phyloP scores from a whole-genome alignment of 2,888 invertebrate genomes.

The Calameuta filiformis region DNA sequence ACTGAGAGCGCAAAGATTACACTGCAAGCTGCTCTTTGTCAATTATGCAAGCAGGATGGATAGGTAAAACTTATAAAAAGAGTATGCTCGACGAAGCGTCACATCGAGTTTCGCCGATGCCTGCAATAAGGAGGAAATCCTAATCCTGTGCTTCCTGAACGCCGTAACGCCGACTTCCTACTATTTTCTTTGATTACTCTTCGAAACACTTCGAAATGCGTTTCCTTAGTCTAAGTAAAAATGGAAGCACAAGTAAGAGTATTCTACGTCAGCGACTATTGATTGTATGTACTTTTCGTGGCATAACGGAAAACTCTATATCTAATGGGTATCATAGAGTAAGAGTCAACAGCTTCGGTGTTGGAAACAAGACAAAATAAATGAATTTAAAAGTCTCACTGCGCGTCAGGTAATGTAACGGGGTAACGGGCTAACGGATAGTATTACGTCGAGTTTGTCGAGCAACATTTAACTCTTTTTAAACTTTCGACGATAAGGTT shows the following conservation, averaged over 20 bases:
- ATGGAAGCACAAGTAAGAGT: not conserved
- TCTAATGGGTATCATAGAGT: not conserved
- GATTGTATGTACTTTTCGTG: not conserved
- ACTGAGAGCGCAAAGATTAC: not conserved
- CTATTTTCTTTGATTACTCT: not conserved
- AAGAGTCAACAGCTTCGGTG: not conserved
- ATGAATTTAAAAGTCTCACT: not conserved
- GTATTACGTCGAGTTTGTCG: not conserved
- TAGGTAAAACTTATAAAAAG: slow-evolving; percentile 17
- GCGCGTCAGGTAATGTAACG: not conserved
- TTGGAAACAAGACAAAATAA: not conserved
- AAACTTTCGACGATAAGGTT: not conserved
- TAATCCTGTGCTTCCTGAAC: slow-evolving; percentile 12
- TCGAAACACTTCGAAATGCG: not conserved
- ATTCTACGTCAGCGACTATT: not conserved
- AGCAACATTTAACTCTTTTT: not conserved
- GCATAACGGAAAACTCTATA: not conserved
- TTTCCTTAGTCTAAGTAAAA: not conserved
- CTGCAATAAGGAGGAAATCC: slow-evolving; percentile 13
- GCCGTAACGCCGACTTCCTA: not conserved
- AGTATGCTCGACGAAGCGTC: slow-evolving; percentile 18
- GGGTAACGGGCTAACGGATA: not conserved
- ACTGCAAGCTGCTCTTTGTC: not conserved
- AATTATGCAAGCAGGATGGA: slow-evolving; percentile 8
- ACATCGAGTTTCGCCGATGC: slow-evolving; percentile 5